Evolutionary conservation across 2,797 vertebrate species (phyloP).

Genomic region (Micrastur ruficollis): DNA sequence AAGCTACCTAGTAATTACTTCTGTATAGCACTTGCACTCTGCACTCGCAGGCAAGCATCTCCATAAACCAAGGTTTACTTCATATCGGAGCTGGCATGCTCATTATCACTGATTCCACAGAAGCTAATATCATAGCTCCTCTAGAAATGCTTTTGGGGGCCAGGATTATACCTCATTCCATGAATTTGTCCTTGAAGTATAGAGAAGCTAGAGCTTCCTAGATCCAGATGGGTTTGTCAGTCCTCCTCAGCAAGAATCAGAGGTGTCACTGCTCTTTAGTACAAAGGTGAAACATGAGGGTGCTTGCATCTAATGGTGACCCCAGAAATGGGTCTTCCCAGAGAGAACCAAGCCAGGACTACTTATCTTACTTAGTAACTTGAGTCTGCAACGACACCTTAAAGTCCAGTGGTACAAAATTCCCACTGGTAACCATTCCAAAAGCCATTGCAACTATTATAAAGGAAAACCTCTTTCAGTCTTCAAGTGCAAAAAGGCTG

Average conservation of each 20-base stretch:
- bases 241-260: background rate
- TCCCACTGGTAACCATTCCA: background rate
- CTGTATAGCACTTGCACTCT: background rate
- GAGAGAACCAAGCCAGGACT: background rate
- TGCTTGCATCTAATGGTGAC: background rate
- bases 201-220: background rate
- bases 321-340: background rate
- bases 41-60: background rate
- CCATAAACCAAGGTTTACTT: background rate
- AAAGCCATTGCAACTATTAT: background rate
- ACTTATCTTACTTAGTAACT: background rate
- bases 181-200: background rate
- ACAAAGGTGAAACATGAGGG: background rate
- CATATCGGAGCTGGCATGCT: background rate
- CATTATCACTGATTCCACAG: background rate
- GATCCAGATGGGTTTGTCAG: background rate
- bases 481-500: background rate
- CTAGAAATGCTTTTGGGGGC: background rate
- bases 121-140: background rate
- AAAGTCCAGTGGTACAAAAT: background rate
- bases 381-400: background rate
- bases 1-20: background rate
- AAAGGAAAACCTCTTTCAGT: background rate
- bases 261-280: background rate
- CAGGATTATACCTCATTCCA: background rate